phyloP scores from a whole-genome alignment of 2,113 vertebrate species.

The Melanocharis versteri region DNA sequence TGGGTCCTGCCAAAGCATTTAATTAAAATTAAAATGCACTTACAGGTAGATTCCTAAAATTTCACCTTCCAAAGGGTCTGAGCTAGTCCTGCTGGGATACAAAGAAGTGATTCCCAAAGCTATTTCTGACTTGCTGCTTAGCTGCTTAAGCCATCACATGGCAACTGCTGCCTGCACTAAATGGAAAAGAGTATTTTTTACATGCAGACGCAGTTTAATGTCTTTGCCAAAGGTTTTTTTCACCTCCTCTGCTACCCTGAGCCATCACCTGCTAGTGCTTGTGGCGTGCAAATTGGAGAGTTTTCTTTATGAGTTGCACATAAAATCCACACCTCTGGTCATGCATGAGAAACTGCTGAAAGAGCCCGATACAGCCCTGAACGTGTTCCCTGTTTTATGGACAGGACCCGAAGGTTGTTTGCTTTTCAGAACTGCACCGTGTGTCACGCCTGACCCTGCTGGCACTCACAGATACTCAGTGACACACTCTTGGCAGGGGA shows the following conservation, averaged over 20 bases:
- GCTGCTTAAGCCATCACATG: background rate
- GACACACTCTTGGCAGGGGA: conserved; percentile 43
- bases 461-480: conserved; percentile 21
- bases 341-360: conserved; percentile 64
- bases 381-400: conserved; percentile 47
- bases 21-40: background rate
- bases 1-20: background rate
- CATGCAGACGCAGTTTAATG: background rate
- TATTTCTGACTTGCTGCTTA: conserved; percentile 9
- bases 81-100: background rate
- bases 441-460: conserved; percentile 47
- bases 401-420: conserved; percentile 28
- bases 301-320: conserved; percentile 66
- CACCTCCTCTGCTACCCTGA: conserved; percentile 36
- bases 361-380: conserved; percentile 16
- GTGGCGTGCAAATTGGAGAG: conserved; percentile 34
- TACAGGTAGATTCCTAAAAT: background rate
- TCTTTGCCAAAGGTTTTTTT: conserved; percentile 48
- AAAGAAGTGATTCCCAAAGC: background rate
- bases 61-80: background rate
- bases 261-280: conserved; percentile 57
- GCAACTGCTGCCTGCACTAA: background rate
- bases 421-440: conserved; percentile 50
- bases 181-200: conserved; percentile 21
- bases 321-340: conserved; percentile 72